Conservation (phyloP, 2,113 vertebrate genomes). For the Myodes glareolus region DNA sequence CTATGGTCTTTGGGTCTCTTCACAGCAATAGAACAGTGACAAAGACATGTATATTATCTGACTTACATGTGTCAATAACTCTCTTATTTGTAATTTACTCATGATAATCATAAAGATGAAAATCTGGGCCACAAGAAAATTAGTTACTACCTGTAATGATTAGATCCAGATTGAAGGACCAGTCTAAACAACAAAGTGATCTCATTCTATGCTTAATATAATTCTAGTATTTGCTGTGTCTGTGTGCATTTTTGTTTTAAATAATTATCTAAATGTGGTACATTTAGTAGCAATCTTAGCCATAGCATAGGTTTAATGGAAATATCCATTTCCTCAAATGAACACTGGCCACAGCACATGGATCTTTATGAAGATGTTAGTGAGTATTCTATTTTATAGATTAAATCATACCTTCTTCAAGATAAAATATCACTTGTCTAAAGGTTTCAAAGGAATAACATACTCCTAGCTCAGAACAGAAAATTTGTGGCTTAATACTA, state of each 20-base stretch:
- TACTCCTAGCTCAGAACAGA: not conserved
- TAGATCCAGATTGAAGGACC: not conserved
- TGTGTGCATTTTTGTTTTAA: not conserved
- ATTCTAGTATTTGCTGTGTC: not conserved
- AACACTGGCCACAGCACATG: not conserved
- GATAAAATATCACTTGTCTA: not conserved
- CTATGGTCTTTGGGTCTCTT: not conserved
- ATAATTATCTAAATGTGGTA: not conserved
- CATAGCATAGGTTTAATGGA: not conserved
- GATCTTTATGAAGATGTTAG: not conserved
- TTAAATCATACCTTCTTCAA: not conserved
- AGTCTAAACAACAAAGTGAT: not conserved
- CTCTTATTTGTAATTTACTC: not conserved
- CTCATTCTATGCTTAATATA: not conserved
- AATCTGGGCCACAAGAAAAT: not conserved
- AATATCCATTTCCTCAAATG: constrained; percentile 23
- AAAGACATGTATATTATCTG: not conserved
- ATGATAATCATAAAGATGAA: not conserved
- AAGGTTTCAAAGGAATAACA: not conserved
- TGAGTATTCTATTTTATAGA: not conserved
- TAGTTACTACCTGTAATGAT: not conserved
- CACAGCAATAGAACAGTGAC: not conserved
- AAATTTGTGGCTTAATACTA: not conserved
- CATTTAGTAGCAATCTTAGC: not conserved
- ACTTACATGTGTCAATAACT: not conserved